Conservation (phyloP, 2,113 vertebrate genomes). For the cat (Felis catus) region DNA sequence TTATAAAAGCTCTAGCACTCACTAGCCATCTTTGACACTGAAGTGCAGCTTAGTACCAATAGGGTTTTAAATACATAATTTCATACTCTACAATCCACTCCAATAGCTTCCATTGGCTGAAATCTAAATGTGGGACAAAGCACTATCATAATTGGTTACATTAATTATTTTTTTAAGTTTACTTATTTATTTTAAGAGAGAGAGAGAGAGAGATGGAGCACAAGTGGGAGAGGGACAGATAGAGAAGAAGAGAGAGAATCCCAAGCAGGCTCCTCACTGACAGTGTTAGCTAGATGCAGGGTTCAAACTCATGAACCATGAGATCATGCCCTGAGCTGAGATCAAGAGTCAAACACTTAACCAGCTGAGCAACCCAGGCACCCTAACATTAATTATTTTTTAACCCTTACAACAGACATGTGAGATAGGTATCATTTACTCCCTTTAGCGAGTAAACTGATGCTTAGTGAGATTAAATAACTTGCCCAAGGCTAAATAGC, state of each 20-base stretch:
- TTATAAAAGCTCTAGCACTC: not conserved
- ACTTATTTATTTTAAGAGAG: no score
- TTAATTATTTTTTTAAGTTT: not conserved
- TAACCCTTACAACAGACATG: not conserved
- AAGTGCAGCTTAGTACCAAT: not conserved
- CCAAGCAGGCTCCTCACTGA: no score
- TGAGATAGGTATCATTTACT: not conserved
- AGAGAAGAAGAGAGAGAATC: no score
- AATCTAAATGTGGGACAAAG: not conserved
- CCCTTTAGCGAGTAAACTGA: not conserved
- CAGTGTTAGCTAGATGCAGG: no score
- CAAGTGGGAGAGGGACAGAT: no score
- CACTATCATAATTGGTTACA: not conserved
- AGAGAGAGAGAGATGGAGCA: no score
- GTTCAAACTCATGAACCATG: no score
- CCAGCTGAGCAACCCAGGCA: no score
- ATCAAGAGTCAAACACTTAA: no score
- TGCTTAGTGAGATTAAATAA: not conserved
- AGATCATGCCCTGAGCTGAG: no score
- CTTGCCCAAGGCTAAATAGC: not conserved
- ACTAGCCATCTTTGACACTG: not conserved
- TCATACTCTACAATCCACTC: not conserved
- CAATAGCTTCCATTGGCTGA: not conserved
- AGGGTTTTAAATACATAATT: not conserved
- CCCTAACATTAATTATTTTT: not conserved